These are phyloP conservation scores for Hylaeus anthracinus DNA, from an alignment of 1,140 invertebrate genomes.

Conservation along the genomic window DNA sequence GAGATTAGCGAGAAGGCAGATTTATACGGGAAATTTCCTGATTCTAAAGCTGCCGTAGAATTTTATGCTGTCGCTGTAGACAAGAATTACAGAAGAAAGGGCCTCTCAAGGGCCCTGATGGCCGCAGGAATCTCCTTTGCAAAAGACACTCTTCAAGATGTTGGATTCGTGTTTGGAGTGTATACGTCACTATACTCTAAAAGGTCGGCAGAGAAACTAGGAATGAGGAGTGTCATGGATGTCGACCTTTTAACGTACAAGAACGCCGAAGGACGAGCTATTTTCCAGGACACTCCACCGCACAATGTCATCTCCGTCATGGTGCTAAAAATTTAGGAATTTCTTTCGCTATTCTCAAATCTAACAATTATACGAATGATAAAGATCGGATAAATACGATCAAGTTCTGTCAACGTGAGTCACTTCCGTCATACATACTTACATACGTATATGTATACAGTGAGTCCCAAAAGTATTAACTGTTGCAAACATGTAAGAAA, in stretches of 20 bases:
- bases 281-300: conserved; percentile 41
- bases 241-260: conserved; percentile 53
- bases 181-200: conserved; percentile 62
- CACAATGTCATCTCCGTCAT: conserved; percentile 57
- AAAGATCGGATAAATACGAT: too few relatives aligned
- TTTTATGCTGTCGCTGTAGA: conserved; percentile 61
- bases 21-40: background rate
- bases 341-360: too few relatives aligned
- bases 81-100: conserved; percentile 46
- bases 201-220: conserved; percentile 47
- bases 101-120: conserved; percentile 44
- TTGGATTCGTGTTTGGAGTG: conserved; percentile 59
- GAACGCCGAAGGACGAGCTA: conserved; percentile 17
- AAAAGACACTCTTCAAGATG: background rate
- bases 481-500: too few relatives aligned
- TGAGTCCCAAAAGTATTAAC: too few relatives aligned
- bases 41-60: conserved; percentile 42
- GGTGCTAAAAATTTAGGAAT: conserved; percentile 11
- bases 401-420: too few relatives aligned
- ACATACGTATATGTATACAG: too few relatives aligned
- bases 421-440: too few relatives aligned
- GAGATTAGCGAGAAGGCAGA: conserved; percentile 8
- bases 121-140: conserved; percentile 34
- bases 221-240: conserved; percentile 43
- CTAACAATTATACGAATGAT: too few relatives aligned